Evolutionary conservation across 37 sponge, comb jelly and placozoan species (phyloP), one percentile per base, ranked within the genome.

Genomic region (Petrosia ficiformis): DNA sequence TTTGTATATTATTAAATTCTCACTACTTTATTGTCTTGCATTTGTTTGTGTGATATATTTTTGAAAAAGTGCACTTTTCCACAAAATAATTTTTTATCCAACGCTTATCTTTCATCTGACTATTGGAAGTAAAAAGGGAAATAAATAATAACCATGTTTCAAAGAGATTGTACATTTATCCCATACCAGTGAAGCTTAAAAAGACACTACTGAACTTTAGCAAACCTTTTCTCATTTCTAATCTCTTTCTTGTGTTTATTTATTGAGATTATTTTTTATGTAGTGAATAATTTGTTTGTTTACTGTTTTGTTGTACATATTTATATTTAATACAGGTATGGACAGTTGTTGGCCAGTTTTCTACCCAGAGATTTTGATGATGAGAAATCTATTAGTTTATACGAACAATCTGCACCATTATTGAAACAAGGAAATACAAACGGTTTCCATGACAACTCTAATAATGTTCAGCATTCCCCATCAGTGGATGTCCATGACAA

Each of bases 311-410:
- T n/a, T n/a, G n/a, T n/a, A n/a, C n/a, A n/a, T n/a, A 48, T 14
- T 48, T 48, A 14, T 48, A 48, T 19, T 33, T 63, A 2, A 59
- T 67, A 1, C 56, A 86, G 92, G 59, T 42, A 86, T 33, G 87
- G 92, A 0, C 87, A 91, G 80, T 44, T 80, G 35, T 68, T 91
- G 5, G 80, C 72, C 1, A 80, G 65, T 42, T 82, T 79, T 1
- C 66, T 91, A 24, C 80, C 92, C 37, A 57, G 59, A 30, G 70
- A 71, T 42, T 28, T 34, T 11, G 40, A 44, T 24, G n/a, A 28
- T 24, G 90, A 90, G 75, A 81, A 80, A 64, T 44, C 2, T 29
- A 73, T 80, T 21, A 30, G 42, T 42, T 65, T 90, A 36, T 90
- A 90, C 38, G 39, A 70, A 8, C 54, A 68, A 8, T 37, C 4